A percentile compares a stretch with the other conserved stretches of the same genome.
Conservation (phyloP, 2,797 vertebrate species). For the Apogon hyalosoma region DNA sequence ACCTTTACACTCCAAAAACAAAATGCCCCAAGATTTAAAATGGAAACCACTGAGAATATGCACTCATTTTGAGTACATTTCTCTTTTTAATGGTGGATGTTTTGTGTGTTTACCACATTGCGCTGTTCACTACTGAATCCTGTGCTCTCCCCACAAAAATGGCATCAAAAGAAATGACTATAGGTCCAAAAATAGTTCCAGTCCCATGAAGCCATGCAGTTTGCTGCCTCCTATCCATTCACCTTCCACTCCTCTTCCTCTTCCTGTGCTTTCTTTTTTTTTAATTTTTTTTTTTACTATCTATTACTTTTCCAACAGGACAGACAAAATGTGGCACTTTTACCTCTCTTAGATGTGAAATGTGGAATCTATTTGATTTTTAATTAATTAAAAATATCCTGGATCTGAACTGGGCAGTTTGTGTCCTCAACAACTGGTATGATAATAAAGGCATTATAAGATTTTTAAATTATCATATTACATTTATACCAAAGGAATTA, state of each 20-base stretch:
- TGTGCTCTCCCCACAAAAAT: slow-evolving; percentile 15
- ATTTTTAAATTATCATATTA: not conserved
- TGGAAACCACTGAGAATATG: too few species aligned
- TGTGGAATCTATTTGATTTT: too few species aligned
- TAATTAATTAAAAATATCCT: too few species aligned
- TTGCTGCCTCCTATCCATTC: slow-evolving; percentile 37
- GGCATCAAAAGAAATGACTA: slow-evolving; percentile 39
- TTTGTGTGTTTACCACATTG: not conserved
- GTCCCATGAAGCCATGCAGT: slow-evolving; percentile 46
- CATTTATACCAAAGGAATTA: not conserved
- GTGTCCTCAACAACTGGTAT: not conserved
- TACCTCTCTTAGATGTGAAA: too few species aligned
- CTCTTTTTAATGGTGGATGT: too few species aligned
- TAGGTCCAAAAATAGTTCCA: slow-evolving; percentile 48
- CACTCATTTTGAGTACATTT: too few species aligned
- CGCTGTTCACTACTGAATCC: not conserved
- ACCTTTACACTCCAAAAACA: too few species aligned
- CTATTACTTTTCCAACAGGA: slow-evolving; percentile 9
- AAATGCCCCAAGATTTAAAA: too few species aligned
- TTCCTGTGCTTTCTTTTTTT: slow-evolving; percentile 12
- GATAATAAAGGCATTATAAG: too few species aligned
- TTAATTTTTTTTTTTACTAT: too few species aligned
- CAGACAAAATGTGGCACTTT: not conserved
- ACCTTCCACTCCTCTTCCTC: slow-evolving; percentile 20
- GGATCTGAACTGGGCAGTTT: too few species aligned